These are phyloP conservation scores for Microcaecilia unicolor DNA, from an alignment of 2,797 vertebrate genomes.

Conservation along the genomic window DNA sequence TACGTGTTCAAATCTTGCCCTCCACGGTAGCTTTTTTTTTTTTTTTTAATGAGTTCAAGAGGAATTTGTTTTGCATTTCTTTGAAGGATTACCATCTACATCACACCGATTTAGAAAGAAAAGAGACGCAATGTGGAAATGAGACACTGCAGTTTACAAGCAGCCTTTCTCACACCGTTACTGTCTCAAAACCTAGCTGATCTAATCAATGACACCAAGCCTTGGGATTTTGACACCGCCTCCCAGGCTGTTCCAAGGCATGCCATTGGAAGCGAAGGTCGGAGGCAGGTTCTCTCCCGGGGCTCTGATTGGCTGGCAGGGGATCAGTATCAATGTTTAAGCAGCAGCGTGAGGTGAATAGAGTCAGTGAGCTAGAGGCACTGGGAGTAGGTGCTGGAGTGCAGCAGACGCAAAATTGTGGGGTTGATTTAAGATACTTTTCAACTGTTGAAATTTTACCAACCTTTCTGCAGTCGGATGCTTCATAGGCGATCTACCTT, in stretches of 20 bases:
- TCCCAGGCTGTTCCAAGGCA: constrained; percentile 5
- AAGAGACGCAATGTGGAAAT: not conserved
- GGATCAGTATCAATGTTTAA: constrained; percentile 93
- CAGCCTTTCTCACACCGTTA: not conserved
- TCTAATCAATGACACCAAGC: constrained; percentile 52
- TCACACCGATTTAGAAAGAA: too few relatives aligned
- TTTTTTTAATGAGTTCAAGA: too few relatives aligned
- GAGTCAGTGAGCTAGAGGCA: constrained; percentile 70
- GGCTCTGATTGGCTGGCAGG: constrained; percentile 72
- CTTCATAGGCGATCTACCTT: constrained; percentile 45
- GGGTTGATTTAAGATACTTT: constrained; percentile 20
- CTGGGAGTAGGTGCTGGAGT: constrained; percentile 24
- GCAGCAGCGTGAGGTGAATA: constrained; percentile 85
- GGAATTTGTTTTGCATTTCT: too few relatives aligned
- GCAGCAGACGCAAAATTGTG: not conserved
- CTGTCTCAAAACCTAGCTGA: constrained; percentile 18
- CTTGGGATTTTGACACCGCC: constrained; percentile 46
- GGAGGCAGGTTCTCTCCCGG: constrained; percentile 37
- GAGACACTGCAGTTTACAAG: not conserved
- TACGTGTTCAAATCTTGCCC: too few relatives aligned
- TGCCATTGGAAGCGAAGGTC: constrained; percentile 37
- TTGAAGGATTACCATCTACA: too few relatives aligned
- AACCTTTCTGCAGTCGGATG: constrained; percentile 15
- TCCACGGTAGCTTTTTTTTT: too few relatives aligned
- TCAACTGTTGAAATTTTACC: constrained; percentile 61